These are phyloP conservation scores for Rallus crepitans DNA, from an alignment of 2,797 vertebrate genomes.

Conservation along the genomic window DNA sequence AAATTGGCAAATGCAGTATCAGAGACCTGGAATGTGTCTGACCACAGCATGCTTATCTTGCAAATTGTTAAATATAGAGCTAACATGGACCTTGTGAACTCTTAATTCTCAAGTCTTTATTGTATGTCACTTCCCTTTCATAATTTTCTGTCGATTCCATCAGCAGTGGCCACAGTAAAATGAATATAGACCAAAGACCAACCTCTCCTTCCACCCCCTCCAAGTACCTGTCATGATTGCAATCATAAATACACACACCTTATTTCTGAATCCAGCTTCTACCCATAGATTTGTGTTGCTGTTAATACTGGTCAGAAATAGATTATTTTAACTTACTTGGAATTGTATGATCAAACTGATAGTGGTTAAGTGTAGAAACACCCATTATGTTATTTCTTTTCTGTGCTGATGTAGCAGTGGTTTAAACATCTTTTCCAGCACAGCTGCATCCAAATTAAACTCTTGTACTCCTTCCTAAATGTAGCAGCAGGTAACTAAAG, in stretches of 20 bases:
- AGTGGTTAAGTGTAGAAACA: background rate
- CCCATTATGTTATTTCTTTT: background rate
- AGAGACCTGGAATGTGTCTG: background rate
- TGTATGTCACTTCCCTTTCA: background rate
- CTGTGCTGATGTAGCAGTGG: background rate
- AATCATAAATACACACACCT: background rate
- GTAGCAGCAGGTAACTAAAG: background rate
- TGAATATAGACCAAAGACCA: background rate
- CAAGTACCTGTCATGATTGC: background rate
- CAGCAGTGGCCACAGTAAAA: background rate
- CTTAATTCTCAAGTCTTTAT: background rate
- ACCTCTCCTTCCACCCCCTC: background rate
- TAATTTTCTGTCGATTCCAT: background rate
- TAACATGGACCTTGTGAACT: background rate
- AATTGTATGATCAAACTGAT: background rate
- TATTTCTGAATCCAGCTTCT: background rate
- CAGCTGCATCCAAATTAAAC: background rate
- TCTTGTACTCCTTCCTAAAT: background rate
- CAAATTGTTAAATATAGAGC: background rate
- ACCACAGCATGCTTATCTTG: background rate
- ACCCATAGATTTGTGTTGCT: background rate
- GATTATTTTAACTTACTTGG: background rate
- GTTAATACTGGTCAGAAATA: background rate
- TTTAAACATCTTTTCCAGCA: background rate
- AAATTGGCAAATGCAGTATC: background rate